These are phyloP conservation scores for Melanargia galathea DNA, from an alignment of 2,888 invertebrate genomes.

Conservation along the genomic window DNA sequence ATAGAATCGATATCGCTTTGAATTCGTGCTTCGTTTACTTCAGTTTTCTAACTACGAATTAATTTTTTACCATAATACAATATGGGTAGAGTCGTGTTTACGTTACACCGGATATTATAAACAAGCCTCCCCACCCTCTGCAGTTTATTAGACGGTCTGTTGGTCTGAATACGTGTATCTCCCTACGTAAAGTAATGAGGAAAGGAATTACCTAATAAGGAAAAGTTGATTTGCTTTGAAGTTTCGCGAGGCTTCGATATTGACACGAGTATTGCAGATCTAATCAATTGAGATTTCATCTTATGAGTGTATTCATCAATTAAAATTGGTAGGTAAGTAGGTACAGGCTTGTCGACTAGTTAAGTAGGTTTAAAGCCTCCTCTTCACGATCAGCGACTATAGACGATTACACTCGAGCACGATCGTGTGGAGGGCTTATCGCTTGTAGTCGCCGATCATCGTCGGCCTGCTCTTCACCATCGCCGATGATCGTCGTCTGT, in stretches of 20 bases:
- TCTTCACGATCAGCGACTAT: too few species aligned
- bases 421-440: too few species aligned
- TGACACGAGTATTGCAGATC: neutral
- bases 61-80: neutral
- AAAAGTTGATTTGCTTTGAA: conserved; percentile 17
- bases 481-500: too few species aligned
- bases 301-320: neutral
- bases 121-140: neutral
- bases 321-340: too few species aligned
- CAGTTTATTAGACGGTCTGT: conserved; percentile 12
- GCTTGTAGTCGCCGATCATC: too few species aligned
- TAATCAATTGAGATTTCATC: neutral
- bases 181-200: conserved; percentile 8
- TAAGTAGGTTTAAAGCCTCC: too few species aligned
- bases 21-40: neutral
- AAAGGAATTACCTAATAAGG: conserved; percentile 18
- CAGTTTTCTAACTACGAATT: neutral
- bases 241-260: conserved; percentile 1
- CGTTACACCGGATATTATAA: neutral
- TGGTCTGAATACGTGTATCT: conserved; percentile 12
- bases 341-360: too few species aligned
- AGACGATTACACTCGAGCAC: too few species aligned
- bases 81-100: neutral
- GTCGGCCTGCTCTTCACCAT: too few species aligned
- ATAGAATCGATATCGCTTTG: conserved; percentile 12